These are phyloP conservation scores for Drosophila orena DNA, from an alignment of 1,140 invertebrate species.

Conservation along the genomic window DNA sequence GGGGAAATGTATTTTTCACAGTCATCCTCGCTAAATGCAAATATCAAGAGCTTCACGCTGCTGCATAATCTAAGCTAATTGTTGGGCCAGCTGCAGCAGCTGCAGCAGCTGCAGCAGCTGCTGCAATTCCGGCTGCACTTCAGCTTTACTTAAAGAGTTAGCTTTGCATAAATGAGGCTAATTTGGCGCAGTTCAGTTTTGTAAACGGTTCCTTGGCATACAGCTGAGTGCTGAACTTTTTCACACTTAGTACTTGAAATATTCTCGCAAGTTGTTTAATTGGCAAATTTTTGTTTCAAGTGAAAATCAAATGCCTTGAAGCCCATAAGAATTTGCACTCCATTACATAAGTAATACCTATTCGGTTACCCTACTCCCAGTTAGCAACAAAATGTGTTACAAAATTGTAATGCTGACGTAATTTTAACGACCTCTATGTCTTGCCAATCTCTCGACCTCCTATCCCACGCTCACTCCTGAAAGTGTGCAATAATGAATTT, in stretches of 20 bases:
- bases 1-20: conserved; percentile 2
- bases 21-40: conserved; percentile 56
- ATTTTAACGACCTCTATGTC: too few species aligned
- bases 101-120: conserved; percentile 1
- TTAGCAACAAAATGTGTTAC: neutral
- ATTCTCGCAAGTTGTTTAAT: too few species aligned
- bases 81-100: conserved; percentile 18
- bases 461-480: conserved; percentile 35
- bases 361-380: neutral
- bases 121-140: conserved; percentile 26
- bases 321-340: too few species aligned
- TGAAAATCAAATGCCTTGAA: too few species aligned
- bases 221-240: neutral
- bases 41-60: conserved; percentile 56
- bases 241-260: too few species aligned
- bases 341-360: too few species aligned
- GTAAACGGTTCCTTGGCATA: neutral
- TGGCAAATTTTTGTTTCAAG: too few species aligned
- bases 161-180: conserved; percentile 77
- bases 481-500: conserved; percentile 69
- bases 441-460: conserved; percentile 40
- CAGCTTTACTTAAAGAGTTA: conserved; percentile 67
- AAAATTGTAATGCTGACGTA: neutral
- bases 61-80: conserved; percentile 74
- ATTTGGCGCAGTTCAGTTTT: conserved; percentile 51